These are phyloP conservation scores for Echinops telfairi DNA, from an alignment of 2,113 vertebrate genomes.

Conservation along the genomic window DNA sequence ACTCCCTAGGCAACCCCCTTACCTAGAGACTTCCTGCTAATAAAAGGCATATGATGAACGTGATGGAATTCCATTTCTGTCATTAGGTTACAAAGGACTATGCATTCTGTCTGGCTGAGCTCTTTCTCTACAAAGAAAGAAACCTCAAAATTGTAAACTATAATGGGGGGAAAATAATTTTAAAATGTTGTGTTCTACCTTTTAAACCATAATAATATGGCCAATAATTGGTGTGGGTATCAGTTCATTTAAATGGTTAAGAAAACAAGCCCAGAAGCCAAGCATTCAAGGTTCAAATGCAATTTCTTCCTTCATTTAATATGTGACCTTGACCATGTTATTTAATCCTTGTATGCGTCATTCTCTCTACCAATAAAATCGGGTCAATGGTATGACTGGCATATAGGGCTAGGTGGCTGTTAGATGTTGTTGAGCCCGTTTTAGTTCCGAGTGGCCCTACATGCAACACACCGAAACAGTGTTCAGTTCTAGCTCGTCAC, in stretches of 20 bases:
- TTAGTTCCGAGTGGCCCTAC: too few relatives aligned
- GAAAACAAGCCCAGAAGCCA: background rate
- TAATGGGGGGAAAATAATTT: background rate
- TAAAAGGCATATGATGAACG: background rate
- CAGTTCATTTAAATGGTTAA: background rate
- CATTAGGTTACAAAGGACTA: background rate
- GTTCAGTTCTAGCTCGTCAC: too few relatives aligned
- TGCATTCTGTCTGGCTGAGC: background rate
- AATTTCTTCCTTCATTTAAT: background rate
- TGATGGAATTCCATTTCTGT: background rate
- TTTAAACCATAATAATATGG: constrained; percentile 54
- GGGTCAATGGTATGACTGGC: background rate
- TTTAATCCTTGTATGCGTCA: background rate
- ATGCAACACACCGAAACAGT: too few relatives aligned
- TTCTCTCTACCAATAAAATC: background rate
- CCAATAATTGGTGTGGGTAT: background rate
- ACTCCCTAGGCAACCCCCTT: background rate
- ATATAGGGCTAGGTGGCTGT: background rate
- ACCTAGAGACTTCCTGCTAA: background rate
- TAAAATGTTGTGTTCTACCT: background rate
- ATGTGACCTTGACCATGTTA: background rate
- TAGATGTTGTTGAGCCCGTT: too few relatives aligned
- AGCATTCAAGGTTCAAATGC: background rate
- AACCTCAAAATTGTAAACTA: background rate
- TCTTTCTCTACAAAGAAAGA: background rate